phyloP scores from a whole-genome alignment of 2,113 vertebrate genomes.

The Syrmaticus mikado region DNA sequence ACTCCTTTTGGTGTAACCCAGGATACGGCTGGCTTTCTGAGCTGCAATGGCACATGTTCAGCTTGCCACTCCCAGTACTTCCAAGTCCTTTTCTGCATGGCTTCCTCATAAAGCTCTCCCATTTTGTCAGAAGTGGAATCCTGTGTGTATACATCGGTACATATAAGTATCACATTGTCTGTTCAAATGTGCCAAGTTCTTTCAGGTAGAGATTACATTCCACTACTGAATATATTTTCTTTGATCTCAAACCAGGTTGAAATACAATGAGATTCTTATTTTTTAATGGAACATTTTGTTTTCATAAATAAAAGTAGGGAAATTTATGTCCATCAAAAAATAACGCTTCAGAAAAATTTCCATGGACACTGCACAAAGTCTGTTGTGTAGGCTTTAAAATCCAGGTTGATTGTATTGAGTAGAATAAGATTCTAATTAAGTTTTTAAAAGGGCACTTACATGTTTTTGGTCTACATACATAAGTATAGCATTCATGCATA shows the following conservation, averaged over 20 bases:
- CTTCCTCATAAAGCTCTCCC: background rate
- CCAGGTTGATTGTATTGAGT: background rate
- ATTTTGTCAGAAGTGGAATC: background rate
- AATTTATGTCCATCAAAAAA: background rate
- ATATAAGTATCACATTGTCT: background rate
- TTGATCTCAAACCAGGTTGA: background rate
- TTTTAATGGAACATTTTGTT: background rate
- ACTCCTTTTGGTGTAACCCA: too few species aligned
- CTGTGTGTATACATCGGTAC: background rate
- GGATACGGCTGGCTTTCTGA: too few species aligned
- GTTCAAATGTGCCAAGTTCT: background rate
- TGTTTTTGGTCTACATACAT: background rate
- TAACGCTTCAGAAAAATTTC: background rate
- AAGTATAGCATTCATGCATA: background rate
- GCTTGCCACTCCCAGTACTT: too few species aligned
- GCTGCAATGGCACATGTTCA: too few species aligned
- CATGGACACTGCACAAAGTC: background rate
- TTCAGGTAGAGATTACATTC: background rate
- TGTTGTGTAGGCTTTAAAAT: background rate
- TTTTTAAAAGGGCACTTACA: background rate
- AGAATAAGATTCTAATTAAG: background rate
- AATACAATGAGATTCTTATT: background rate
- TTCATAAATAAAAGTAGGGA: background rate
- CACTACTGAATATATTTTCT: background rate
- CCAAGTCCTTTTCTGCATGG: too few species aligned